Conservation (phyloP, 2,113 vertebrate genomes). For the Cavia aperea region DNA sequence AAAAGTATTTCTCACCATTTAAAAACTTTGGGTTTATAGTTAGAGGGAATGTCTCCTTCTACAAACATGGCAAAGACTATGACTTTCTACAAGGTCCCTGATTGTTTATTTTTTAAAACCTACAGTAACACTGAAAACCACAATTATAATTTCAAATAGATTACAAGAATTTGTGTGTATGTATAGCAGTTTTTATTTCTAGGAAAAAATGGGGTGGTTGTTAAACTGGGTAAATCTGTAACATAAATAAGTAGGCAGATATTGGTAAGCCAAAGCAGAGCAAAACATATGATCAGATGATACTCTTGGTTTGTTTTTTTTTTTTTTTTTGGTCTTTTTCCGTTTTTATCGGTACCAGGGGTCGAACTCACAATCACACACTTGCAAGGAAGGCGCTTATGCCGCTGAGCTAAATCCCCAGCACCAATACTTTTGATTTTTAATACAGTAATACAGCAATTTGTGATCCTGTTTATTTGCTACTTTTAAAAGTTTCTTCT, state of each 20-base stretch:
- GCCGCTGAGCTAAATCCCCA: too few species aligned
- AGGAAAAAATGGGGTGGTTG: not conserved
- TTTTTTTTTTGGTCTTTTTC: too few species aligned
- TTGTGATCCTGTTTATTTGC: not conserved
- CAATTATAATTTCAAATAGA: constrained; percentile 18
- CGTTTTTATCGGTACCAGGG: too few species aligned
- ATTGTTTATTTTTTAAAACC: constrained; percentile 18
- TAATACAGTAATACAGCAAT: not conserved
- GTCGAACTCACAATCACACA: too few species aligned
- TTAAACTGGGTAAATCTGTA: not conserved
- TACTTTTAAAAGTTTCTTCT: not conserved
- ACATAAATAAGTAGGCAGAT: not conserved
- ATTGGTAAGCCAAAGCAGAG: not conserved
- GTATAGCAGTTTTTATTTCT: not conserved
- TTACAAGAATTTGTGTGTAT: not conserved
- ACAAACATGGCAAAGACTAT: not conserved
- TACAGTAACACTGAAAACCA: not conserved
- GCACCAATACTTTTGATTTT: too few species aligned
- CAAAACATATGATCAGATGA: not conserved
- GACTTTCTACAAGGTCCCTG: not conserved
- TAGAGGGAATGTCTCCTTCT: not conserved
- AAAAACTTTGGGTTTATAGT: not conserved
- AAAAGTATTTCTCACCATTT: not conserved
- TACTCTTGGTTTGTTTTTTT: not conserved
- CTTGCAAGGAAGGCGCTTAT: too few species aligned